A percentile compares a stretch with the other conserved stretches of the same genome.
Conservation (phyloP, 2,888 invertebrate genomes). For the Seladonia tumulorum region DNA sequence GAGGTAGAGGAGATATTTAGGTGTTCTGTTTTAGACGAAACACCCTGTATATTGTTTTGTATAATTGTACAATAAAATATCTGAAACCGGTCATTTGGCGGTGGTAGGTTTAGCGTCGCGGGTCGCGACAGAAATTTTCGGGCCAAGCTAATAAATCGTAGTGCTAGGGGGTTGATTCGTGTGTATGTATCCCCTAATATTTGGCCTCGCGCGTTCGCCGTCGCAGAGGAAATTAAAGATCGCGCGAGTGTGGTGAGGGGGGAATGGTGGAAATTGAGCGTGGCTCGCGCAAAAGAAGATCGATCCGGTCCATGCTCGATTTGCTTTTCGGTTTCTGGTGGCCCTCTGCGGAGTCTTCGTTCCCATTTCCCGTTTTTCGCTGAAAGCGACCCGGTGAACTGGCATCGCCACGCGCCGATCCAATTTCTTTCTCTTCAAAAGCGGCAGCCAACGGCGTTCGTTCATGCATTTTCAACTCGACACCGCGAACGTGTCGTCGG, state of each 20-base stretch:
- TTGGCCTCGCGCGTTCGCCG: neutral
- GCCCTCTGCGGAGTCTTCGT: neutral
- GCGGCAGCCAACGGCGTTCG: conserved; percentile 24
- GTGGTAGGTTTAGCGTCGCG: too few relatives aligned
- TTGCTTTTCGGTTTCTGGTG: conserved; percentile 27
- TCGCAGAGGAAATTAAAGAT: neutral
- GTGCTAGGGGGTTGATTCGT: neutral
- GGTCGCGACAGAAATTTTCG: too few relatives aligned
- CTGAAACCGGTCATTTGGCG: too few relatives aligned
- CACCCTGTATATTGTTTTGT: too few relatives aligned
- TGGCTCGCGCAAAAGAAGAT: neutral
- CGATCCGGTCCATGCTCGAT: conserved; percentile 19
- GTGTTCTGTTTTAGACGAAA: too few relatives aligned
- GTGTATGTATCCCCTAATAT: neutral
- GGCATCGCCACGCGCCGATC: conserved; percentile 41
- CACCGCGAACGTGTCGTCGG: conserved; percentile 38
- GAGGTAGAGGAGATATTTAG: too few relatives aligned
- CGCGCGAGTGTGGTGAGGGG: neutral
- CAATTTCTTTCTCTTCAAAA: conserved; percentile 58
- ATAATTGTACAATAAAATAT: too few relatives aligned
- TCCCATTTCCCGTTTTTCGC: neutral
- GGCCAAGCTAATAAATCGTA: neutral
- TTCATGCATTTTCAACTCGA: conserved; percentile 45
- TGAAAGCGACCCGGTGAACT: conserved; percentile 1
- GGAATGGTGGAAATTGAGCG: neutral